A percentile compares a stretch with the other conserved stretches of the same genome.
Conservation (phyloP, 2,797 vertebrate genomes). For the Hypotaenidia philippensis region DNA sequence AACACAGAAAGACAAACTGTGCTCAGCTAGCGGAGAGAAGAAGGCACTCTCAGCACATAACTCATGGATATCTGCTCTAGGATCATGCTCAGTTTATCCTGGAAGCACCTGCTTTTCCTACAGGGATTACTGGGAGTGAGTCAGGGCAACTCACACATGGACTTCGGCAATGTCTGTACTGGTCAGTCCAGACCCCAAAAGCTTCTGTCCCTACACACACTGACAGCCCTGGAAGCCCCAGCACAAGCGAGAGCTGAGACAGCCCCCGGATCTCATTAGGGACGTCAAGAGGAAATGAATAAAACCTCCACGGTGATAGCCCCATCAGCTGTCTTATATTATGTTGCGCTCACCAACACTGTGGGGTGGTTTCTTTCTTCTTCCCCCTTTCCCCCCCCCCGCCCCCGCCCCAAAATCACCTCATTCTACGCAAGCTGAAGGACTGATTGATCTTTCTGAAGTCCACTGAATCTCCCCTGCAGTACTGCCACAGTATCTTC, state of each 20-base stretch:
- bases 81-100: background rate
- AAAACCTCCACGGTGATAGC: background rate
- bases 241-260: background rate
- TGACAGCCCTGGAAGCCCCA: background rate
- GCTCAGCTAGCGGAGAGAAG: background rate
- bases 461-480: background rate
- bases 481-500: background rate
- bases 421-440: background rate
- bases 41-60: background rate
- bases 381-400: too few species aligned
- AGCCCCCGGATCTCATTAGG: background rate
- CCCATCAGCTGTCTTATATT: background rate
- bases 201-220: rapidly evolving
- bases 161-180: background rate
- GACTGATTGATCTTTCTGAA: background rate
- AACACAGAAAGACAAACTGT: rapidly evolving
- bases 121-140: background rate
- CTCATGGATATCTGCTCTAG: background rate
- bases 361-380: too few species aligned
- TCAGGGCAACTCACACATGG: background rate
- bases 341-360: too few species aligned
- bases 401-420: background rate
- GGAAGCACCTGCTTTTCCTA: background rate
- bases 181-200: background rate
- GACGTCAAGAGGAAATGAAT: rapidly evolving